These are phyloP conservation scores for Sinopyrophorus schimmeli DNA, from an alignment of 2,888 invertebrate genomes.

Conservation along the genomic window DNA sequence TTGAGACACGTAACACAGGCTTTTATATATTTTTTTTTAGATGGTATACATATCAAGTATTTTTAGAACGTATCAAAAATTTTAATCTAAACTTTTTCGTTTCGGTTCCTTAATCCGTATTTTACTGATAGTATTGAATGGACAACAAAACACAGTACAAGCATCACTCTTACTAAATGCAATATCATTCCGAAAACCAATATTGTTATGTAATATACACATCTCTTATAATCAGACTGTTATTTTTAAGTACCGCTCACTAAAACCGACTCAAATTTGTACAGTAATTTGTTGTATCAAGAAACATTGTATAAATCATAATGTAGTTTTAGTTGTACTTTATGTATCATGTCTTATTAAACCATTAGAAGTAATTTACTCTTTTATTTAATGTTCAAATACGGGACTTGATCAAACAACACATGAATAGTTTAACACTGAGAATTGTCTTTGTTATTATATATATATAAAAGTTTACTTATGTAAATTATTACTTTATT, in stretches of 20 bases:
- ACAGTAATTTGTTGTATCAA: constrained; percentile 27
- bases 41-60: constrained; percentile 27
- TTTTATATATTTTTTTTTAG: constrained; percentile 22
- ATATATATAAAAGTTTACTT: too few species aligned
- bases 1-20: constrained; percentile 17
- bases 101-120: neutral
- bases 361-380: constrained; percentile 12
- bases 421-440: too few species aligned
- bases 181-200: constrained; percentile 25
- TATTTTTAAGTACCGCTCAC: constrained; percentile 16
- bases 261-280: constrained; percentile 17
- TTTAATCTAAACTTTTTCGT: neutral
- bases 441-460: too few species aligned
- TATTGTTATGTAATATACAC: constrained; percentile 16
- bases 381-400: too few species aligned
- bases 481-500: too few species aligned
- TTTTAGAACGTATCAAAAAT: constrained; percentile 19
- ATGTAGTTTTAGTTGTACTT: constrained; percentile 25
- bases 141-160: constrained; percentile 18
- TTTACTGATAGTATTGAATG: constrained; percentile 12
- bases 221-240: constrained; percentile 11
- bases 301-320: constrained; percentile 27
- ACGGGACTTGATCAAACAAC: too few species aligned
- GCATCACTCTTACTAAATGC: constrained; percentile 14
- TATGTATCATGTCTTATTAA: constrained; percentile 22